Percentiles rank a stretch among this genome's conserved stretches.
Conservation (phyloP, 2,797 vertebrate genomes). For the Discoglossus pictus region DNA sequence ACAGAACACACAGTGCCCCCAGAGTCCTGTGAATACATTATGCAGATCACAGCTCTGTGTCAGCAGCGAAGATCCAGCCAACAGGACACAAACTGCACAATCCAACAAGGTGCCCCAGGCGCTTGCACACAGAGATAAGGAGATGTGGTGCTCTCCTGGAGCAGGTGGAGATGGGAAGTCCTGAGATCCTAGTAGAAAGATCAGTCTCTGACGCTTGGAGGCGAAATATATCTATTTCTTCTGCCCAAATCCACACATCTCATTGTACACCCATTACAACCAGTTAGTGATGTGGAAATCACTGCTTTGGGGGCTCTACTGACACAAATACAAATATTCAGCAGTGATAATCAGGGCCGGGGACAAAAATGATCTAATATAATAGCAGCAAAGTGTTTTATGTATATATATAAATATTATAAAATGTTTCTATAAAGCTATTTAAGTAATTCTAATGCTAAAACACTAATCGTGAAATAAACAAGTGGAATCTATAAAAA, state of each 20-base stretch:
- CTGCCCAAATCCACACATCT: slow-evolving; percentile 40
- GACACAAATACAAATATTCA: slow-evolving; percentile 22
- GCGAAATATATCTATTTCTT: slow-evolving; percentile 51
- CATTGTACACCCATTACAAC: slow-evolving; percentile 24
- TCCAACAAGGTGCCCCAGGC: slow-evolving; percentile 16
- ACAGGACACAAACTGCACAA: slow-evolving; percentile 34
- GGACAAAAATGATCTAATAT: neutral
- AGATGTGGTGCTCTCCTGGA: slow-evolving; percentile 31
- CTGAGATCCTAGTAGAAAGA: slow-evolving; percentile 35
- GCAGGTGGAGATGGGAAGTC: slow-evolving; percentile 31
- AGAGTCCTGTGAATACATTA: slow-evolving; percentile 36
- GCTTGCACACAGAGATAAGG: slow-evolving; percentile 19
- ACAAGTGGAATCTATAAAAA: too few relatives aligned
- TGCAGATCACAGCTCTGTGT: slow-evolving; percentile 43
- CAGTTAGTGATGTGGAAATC: slow-evolving; percentile 42
- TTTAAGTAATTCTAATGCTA: too few relatives aligned
- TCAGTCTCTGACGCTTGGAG: slow-evolving; percentile 43
- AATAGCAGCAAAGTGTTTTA: slow-evolving; percentile 7
- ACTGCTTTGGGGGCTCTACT: slow-evolving; percentile 31
- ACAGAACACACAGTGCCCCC: slow-evolving; percentile 29
- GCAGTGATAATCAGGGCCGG: neutral
- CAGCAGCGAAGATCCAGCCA: slow-evolving; percentile 42
- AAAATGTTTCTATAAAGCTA: too few relatives aligned
- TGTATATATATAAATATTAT: too few relatives aligned
- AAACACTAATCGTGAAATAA: too few relatives aligned